Conservation (phyloP, 2,888 invertebrate genomes). For the Mycalesis mineus region DNA sequence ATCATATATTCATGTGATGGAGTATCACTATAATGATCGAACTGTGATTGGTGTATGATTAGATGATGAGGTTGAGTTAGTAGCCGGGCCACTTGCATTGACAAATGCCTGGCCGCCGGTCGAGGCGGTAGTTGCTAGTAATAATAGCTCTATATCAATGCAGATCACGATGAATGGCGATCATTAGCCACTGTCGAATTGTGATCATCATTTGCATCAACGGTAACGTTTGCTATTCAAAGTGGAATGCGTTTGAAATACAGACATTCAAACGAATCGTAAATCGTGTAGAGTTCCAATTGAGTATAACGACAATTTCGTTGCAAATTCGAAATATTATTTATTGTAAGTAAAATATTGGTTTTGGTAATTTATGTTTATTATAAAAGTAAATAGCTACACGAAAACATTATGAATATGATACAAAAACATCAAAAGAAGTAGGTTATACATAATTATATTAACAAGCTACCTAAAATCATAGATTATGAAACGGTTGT, state of each 20-base stretch:
- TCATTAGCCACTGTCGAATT: conserved; percentile 57
- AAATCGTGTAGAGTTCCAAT: background rate
- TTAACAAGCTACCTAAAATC: too few relatives aligned
- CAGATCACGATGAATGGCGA: conserved; percentile 67
- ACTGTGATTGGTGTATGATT: conserved; percentile 30
- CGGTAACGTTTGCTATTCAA: conserved; percentile 23
- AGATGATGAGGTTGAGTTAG: conserved; percentile 40
- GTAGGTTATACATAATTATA: too few relatives aligned
- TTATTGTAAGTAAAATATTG: background rate
- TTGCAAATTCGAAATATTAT: too few relatives aligned
- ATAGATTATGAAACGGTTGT: too few relatives aligned
- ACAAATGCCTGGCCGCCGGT: conserved; percentile 39
- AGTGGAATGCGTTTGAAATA: conserved; percentile 16
- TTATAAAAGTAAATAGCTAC: too few relatives aligned
- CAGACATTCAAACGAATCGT: background rate
- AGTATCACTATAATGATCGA: conserved; percentile 9
- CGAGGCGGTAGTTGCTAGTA: conserved; percentile 37
- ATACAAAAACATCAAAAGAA: too few relatives aligned
- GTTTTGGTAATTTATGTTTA: background rate
- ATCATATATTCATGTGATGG: background rate
- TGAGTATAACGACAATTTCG: too few relatives aligned
- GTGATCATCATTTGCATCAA: conserved; percentile 54
- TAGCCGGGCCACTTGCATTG: conserved; percentile 37
- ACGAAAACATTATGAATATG: too few relatives aligned
- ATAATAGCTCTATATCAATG: conserved; percentile 57